Evolutionary conservation across 2,113 vertebrate genomes (phyloP), one percentile per base, ranked within the genome.

Genomic region (Tyto alba): DNA sequence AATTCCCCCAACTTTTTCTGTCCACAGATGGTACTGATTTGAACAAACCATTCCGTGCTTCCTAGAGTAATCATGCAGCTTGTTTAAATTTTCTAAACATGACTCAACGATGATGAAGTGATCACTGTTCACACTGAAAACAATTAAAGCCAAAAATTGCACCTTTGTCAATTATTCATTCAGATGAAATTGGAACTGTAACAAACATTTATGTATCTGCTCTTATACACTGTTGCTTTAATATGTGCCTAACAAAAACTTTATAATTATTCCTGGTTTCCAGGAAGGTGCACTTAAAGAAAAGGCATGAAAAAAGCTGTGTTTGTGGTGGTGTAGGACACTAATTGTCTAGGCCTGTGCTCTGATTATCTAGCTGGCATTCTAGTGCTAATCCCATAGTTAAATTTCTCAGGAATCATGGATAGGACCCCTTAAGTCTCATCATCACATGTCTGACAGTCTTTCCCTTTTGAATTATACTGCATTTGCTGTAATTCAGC

Each of bases 11-110:
- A 94, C 87, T 92, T 97, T 97, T 96, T 98, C 95, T 96, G 67
- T 53, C 77, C 97, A 97, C 98, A 98, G 98, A 98, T 98, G 98
- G 97, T 98, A 97, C 90, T 97, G 96, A 98, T 98, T 98, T 98
- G 97, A 98, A 97, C 95, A 97, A 97, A 97, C 88, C 88, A 96
- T 97, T 97, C 97, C 97, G 93, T 98, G 97, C 92, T 98, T 98
- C 97, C 97, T 98, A 96, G 91, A 96, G 85, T 93, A 97, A 98
- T 97, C 94, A 95, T 23, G 81, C 97, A 98, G 97, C 96, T 97
- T 98, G 94, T 96, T 97, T 97, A 95, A 94, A 98, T 98, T 98
- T 98, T 98, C 95, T 93, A 96, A 98, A 98, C 95, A 97, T 98
- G 97, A 98, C 96, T 97, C 97, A 97, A 97, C 94, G 93, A 91